A percentile compares a stretch with the other conserved stretches of the same genome.
phyloP scores from a whole-genome alignment of 2,113 vertebrate species.

The Neolamprologus toae region DNA sequence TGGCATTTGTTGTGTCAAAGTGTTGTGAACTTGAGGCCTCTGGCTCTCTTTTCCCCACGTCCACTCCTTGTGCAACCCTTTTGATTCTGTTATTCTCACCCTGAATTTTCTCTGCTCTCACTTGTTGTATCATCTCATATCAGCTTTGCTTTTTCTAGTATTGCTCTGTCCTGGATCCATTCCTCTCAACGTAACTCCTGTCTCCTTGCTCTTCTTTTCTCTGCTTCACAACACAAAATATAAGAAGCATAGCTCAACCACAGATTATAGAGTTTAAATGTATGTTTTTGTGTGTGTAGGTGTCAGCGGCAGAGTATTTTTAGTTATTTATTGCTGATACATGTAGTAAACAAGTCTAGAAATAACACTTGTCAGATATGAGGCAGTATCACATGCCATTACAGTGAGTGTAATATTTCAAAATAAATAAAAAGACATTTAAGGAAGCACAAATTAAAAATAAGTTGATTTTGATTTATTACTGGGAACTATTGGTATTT shows the following conservation, averaged over 20 bases:
- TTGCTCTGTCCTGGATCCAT: background rate
- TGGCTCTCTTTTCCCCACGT: background rate
- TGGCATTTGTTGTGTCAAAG: constrained; percentile 33
- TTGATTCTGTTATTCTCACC: background rate
- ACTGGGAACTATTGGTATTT: background rate
- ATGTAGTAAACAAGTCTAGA: background rate
- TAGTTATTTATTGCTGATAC: background rate
- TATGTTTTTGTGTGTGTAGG: background rate
- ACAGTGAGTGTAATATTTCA: background rate
- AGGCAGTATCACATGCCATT: background rate
- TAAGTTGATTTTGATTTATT: background rate
- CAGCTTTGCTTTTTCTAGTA: background rate
- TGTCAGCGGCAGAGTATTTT: background rate
- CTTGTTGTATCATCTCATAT: background rate
- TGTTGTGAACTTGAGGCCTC: constrained; percentile 10
- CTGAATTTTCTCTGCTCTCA: background rate
- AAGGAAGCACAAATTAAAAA: background rate
- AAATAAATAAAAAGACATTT: background rate
- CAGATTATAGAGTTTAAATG: background rate
- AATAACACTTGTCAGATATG: background rate
- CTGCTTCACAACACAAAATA: background rate
- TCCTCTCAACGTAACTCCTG: background rate
- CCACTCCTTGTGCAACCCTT: background rate
- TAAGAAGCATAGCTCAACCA: background rate
- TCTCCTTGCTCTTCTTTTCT: background rate